Conservation (phyloP, 2,888 invertebrate species). For the Uropetala carovei region DNA sequence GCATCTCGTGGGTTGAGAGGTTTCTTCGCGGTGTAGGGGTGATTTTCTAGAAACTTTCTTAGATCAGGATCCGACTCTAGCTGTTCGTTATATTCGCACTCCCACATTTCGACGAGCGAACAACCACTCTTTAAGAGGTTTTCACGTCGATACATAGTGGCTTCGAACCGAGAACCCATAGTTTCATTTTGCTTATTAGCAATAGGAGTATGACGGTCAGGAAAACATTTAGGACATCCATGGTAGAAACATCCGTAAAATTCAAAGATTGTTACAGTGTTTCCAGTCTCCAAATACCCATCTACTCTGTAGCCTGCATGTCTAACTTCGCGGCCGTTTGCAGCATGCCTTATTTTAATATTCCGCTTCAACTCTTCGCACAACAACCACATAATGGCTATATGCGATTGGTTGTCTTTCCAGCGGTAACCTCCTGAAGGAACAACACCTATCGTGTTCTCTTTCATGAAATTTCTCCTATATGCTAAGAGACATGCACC, state of each 20-base stretch:
- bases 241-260: conserved; percentile 29
- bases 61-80: conserved; percentile 24
- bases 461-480: conserved; percentile 70
- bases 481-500: conserved; percentile 69
- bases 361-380: conserved; percentile 51
- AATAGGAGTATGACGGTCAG: neutral
- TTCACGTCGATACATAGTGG: neutral
- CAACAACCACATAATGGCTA: too few species aligned
- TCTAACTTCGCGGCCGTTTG: neutral
- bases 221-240: neutral
- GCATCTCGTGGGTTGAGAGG: conserved; percentile 68
- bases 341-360: conserved; percentile 8
- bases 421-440: conserved; percentile 70
- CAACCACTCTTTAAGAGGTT: neutral
- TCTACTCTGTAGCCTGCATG: neutral
- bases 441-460: conserved; percentile 70
- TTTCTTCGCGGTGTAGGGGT: conserved; percentile 56
- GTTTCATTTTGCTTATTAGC: neutral
- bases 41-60: neutral
- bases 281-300: too few species aligned
- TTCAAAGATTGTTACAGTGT: neutral
- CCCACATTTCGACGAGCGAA: conserved; percentile 67
- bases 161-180: neutral
- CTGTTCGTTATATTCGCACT: conserved; percentile 66
- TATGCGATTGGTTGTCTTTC: conserved; percentile 69